Conservation (phyloP, 1,140 invertebrate genomes). For the Sinonovacula constricta region DNA sequence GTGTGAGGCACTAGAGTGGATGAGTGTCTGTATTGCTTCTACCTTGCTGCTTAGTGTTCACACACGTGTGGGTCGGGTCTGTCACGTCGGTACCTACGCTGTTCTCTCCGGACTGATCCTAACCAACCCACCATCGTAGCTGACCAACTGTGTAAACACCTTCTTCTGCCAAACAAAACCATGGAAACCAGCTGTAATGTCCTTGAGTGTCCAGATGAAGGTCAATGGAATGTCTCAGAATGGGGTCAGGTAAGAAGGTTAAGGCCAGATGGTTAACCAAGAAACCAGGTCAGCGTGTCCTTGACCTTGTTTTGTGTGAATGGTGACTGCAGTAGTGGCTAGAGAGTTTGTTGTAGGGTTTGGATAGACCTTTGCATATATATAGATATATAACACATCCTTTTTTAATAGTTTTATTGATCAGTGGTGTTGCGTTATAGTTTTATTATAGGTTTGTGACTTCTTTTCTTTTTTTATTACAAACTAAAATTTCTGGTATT, state of each 20-base stretch:
- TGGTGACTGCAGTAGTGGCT: no score
- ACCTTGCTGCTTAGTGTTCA: constrained; percentile 62
- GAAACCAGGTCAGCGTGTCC: no score
- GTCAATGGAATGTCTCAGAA: constrained; percentile 52
- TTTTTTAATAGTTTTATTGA: no score
- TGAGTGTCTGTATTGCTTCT: constrained; percentile 37
- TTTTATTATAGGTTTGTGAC: no score
- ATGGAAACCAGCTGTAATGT: constrained; percentile 56
- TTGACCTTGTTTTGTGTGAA: no score
- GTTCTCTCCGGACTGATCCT: constrained; percentile 46
- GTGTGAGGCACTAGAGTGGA: not conserved
- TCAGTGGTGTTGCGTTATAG: no score
- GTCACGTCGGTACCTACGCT: constrained; percentile 57
- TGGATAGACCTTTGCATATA: no score
- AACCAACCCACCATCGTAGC: constrained; percentile 40
- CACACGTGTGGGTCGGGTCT: constrained; percentile 59
- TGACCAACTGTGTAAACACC: constrained; percentile 50
- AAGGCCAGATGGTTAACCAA: no score
- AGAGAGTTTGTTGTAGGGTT: no score
- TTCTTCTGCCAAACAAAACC: constrained; percentile 50
- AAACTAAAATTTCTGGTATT: no score
- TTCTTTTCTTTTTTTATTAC: no score
- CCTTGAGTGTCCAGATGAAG: constrained; percentile 51
- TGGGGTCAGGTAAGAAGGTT: constrained; percentile 67
- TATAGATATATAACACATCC: no score